Conservation (phyloP, 2,888 invertebrate genomes). For the Notodonta ziczac region DNA sequence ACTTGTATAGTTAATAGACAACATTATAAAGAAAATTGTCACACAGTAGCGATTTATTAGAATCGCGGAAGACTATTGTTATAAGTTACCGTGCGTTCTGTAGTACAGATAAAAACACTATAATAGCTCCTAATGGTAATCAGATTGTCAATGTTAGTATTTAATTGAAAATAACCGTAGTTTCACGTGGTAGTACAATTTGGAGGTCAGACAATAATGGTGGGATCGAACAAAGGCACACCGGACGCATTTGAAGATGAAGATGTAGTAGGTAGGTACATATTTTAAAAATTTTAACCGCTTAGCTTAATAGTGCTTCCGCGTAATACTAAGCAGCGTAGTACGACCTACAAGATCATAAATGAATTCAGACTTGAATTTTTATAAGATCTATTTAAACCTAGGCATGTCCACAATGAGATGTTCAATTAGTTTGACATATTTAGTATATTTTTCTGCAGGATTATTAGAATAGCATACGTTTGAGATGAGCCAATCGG, state of each 20-base stretch:
- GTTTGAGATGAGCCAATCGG: too few species aligned
- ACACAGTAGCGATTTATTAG: constrained; percentile 1
- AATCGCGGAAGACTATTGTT: constrained; percentile 4
- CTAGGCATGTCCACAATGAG: too few species aligned
- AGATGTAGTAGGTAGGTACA: background rate
- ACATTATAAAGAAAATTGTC: background rate
- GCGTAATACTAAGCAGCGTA: background rate
- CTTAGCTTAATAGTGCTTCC: background rate
- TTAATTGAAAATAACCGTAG: constrained; percentile 4
- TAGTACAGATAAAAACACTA: background rate
- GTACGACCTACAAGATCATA: background rate
- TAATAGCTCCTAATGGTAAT: background rate
- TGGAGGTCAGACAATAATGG: background rate
- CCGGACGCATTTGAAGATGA: background rate
- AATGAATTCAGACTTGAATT: background rate
- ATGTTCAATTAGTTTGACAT: too few species aligned
- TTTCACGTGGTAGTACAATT: background rate
- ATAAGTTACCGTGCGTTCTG: background rate
- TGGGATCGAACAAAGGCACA: background rate
- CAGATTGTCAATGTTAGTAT: background rate
- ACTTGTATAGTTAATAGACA: background rate
- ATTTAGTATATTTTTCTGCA: too few species aligned
- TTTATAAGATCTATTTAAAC: too few species aligned
- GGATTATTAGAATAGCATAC: too few species aligned
- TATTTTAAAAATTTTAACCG: background rate